Conservation (phyloP, 2,888 invertebrate genomes). For the Sturmia bella region DNA sequence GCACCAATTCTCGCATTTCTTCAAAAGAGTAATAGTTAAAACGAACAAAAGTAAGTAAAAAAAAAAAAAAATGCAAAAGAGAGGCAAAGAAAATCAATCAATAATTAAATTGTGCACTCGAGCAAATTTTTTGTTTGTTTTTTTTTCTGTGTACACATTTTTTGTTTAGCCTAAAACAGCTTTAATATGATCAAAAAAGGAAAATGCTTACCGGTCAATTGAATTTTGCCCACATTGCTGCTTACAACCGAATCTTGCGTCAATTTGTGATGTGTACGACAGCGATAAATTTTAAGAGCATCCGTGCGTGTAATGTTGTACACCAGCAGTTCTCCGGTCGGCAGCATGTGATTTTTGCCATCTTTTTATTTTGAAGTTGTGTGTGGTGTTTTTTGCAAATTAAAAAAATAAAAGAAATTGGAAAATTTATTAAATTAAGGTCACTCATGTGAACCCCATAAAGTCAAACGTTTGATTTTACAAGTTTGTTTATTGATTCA, state of each 20-base stretch:
- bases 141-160: conserved; percentile 4
- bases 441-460: conserved; percentile 53
- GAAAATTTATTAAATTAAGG: conserved; percentile 54
- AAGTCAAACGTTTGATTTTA: conserved; percentile 46
- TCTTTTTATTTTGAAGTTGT: conserved; percentile 76
- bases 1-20: conserved; percentile 84
- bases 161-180: conserved; percentile 22
- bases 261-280: conserved; percentile 85
- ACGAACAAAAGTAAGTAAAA: background rate
- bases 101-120: conserved; percentile 43
- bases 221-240: conserved; percentile 84
- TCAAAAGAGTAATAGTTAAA: conserved; percentile 34
- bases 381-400: conserved; percentile 25
- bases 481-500: conserved; percentile 26
- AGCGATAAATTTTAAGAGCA: conserved; percentile 84
- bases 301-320: conserved; percentile 84
- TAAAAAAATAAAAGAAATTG: conserved; percentile 43
- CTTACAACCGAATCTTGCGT: conserved; percentile 85
- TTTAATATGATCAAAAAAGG: background rate
- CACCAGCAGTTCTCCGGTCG: conserved; percentile 84
- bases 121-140: conserved; percentile 6
- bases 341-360: conserved; percentile 84
- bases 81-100: conserved; percentile 30
- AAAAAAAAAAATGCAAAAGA: conserved; percentile 8
- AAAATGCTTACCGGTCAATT: conserved; percentile 83